phyloP scores from a whole-genome alignment of 2,113 vertebrate species.

The Eretmochelys imbricata region DNA sequence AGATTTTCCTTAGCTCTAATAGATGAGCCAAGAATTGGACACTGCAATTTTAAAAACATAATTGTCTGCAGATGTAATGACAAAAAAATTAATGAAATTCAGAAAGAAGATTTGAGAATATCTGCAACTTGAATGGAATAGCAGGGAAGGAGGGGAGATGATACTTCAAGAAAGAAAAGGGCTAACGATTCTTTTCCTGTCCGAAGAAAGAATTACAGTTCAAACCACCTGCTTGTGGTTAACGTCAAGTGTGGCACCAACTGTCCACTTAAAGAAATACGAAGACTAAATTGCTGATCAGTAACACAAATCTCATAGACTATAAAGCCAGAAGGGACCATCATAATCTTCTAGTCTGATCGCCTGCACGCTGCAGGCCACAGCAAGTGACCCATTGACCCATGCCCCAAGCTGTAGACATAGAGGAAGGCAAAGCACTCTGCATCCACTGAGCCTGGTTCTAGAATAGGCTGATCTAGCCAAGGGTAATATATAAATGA shows the following conservation, averaged over 20 bases:
- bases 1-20: not conserved
- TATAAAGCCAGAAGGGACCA: not conserved
- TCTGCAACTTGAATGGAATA: not conserved
- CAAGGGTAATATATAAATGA: not conserved
- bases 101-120: not conserved
- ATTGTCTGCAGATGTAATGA: slow-evolving; percentile 22
- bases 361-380: not conserved
- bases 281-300: not conserved
- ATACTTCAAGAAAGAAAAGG: not conserved
- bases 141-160: not conserved
- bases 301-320: not conserved
- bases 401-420: not conserved
- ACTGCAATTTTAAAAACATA: slow-evolving; percentile 2
- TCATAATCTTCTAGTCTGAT: not conserved
- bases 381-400: not conserved
- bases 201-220: not conserved
- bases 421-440: not conserved
- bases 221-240: rapidly evolving
- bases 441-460: not conserved
- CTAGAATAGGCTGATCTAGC: not conserved
- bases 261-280: not conserved
- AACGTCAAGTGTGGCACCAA: not conserved
- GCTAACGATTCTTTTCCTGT: not conserved
- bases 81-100: not conserved
- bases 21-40: not conserved